Percentiles rank a stretch among this genome's conserved stretches.
phyloP scores from a whole-genome alignment of 2,888 invertebrate species.

The Synergus japonicus region DNA sequence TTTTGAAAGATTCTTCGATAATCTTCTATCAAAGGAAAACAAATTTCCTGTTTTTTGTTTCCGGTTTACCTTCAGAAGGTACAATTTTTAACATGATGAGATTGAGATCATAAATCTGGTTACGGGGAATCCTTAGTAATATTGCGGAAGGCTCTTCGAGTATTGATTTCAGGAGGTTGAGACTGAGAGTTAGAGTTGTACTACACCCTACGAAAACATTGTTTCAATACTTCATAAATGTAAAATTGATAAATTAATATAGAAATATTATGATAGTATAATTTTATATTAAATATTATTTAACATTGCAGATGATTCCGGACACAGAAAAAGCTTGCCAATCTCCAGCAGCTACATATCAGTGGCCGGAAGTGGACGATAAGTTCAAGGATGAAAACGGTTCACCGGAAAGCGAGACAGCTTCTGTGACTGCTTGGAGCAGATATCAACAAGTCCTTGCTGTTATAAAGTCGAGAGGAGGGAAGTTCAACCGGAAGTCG shows the following conservation, averaged over 20 bases:
- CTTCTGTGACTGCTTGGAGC: conserved; percentile 71
- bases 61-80: background rate
- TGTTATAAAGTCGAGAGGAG: conserved; percentile 67
- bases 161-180: conserved; percentile 70
- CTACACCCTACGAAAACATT: conserved; percentile 65
- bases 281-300: conserved; percentile 1
- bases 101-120: conserved; percentile 55
- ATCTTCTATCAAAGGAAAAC: background rate
- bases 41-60: background rate
- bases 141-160: conserved; percentile 65
- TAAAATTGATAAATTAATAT: background rate
- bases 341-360: conserved; percentile 57
- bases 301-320: conserved; percentile 69
- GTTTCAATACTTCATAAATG: conserved; percentile 43
- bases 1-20: background rate
- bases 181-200: conserved; percentile 65
- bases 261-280: background rate
- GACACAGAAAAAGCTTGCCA: conserved; percentile 64
- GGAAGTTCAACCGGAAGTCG: conserved; percentile 66
- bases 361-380: conserved; percentile 53
- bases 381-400: conserved; percentile 57
- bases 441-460: conserved; percentile 70
- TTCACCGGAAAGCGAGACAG: conserved; percentile 65
- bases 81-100: conserved; percentile 8
- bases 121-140: conserved; percentile 66